Evolutionary conservation across 2,888 invertebrate species (phyloP).

Genomic region (Marasmarcha lunaedactyla): DNA sequence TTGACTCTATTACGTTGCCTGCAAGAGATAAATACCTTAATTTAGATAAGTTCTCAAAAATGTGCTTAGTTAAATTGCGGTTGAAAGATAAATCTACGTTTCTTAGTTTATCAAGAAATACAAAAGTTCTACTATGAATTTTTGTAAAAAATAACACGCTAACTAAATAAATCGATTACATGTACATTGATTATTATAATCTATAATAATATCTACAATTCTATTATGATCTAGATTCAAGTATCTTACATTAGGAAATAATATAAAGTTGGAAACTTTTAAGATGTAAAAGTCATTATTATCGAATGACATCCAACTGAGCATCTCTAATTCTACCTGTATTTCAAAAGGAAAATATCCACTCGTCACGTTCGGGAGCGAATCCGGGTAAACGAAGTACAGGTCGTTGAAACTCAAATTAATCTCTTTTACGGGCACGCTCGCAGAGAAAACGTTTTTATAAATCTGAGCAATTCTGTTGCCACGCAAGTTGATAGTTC

Average conservation of each 20-base stretch:
- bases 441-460: constrained; percentile 77
- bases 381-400: constrained; percentile 82
- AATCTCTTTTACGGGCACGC: constrained; percentile 85
- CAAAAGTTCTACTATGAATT: constrained; percentile 78
- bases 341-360: constrained; percentile 83
- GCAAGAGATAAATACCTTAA: constrained; percentile 86
- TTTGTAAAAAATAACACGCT: constrained; percentile 83
- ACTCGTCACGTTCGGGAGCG: constrained; percentile 82
- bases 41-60: constrained; percentile 82
- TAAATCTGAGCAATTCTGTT: constrained; percentile 83
- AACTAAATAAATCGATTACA: constrained; percentile 82
- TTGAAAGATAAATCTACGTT: constrained; percentile 85
- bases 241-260: constrained; percentile 79
- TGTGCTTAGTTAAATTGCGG: constrained; percentile 75
- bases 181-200: constrained; percentile 65
- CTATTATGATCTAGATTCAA: constrained; percentile 89
- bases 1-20: constrained; percentile 80
- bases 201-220: constrained; percentile 76
- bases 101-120: constrained; percentile 77
- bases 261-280: constrained; percentile 77
- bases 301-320: constrained; percentile 88
- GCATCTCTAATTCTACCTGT: constrained; percentile 77
- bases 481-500: constrained; percentile 85
- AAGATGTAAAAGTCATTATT: constrained; percentile 87
- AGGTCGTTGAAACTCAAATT: constrained; percentile 93